Conservation (phyloP, 1,140 invertebrate genomes). For the Bombus superbus region DNA sequence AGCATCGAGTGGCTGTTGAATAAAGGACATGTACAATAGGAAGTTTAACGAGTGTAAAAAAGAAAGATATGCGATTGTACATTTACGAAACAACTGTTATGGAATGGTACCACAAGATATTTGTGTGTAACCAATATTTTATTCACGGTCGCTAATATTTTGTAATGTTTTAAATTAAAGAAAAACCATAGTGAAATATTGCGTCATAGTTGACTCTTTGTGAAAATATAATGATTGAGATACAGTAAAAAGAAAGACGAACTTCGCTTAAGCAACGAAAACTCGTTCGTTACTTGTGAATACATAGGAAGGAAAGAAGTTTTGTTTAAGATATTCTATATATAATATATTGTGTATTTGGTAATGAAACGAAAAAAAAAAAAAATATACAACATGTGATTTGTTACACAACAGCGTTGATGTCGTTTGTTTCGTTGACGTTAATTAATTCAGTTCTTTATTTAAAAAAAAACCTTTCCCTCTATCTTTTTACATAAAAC, state of each 20-base stretch:
- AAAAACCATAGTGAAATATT: not conserved
- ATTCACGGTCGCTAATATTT: conserved; percentile 39
- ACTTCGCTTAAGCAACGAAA: conserved; percentile 55
- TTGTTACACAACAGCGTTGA: conserved; percentile 66
- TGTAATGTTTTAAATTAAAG: conserved; percentile 31
- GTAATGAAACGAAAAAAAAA: conserved; percentile 68
- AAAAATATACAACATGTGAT: conserved; percentile 71
- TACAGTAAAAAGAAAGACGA: not conserved
- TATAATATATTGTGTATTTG: conserved; percentile 76
- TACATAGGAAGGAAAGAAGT: conserved; percentile 46
- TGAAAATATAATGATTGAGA: conserved; percentile 34
- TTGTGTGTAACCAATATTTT: not conserved
- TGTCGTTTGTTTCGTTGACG: not conserved
- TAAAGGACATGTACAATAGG: conserved; percentile 67
- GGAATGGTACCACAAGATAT: conserved; percentile 2
- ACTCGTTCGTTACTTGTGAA: conserved; percentile 72
- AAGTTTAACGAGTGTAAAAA: conserved; percentile 53
- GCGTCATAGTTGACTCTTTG: conserved; percentile 16
- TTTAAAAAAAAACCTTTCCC: not conserved
- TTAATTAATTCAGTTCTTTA: not conserved
- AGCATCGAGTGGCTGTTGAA: conserved; percentile 18
- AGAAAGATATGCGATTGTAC: conserved; percentile 24
- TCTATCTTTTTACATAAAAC: not conserved
- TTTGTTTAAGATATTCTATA: conserved; percentile 72
- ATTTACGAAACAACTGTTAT: conserved; percentile 22